A percentile compares a stretch with the other conserved stretches of the same genome.
These are phyloP conservation scores for Hydroisotoma schaefferi DNA, from an alignment of 2,888 invertebrate genomes.

Conservation along the genomic window DNA sequence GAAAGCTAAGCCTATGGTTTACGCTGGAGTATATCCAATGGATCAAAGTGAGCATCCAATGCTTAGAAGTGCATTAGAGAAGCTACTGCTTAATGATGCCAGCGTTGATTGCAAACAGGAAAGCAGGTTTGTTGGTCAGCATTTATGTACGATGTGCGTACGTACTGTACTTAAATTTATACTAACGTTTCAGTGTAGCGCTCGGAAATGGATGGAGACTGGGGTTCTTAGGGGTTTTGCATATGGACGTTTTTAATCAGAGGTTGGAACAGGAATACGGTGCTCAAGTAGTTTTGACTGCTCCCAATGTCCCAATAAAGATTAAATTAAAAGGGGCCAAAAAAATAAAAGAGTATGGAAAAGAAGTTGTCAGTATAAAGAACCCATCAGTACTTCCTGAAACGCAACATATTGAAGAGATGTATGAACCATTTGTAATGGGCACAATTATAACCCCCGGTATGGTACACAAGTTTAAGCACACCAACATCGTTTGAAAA, in stretches of 20 bases:
- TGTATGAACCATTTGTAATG: constrained; percentile 79
- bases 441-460: constrained; percentile 86
- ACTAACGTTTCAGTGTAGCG: constrained; percentile 64
- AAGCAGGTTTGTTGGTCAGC: constrained; percentile 75
- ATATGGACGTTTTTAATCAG: constrained; percentile 85
- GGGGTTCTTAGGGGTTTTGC: constrained; percentile 80
- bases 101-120: constrained; percentile 79
- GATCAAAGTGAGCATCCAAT: constrained; percentile 78
- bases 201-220: constrained; percentile 84
- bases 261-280: constrained; percentile 78
- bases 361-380: constrained; percentile 63
- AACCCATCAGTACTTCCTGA: constrained; percentile 75
- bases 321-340: constrained; percentile 71
- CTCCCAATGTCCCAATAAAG: constrained; percentile 78
- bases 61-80: constrained; percentile 78
- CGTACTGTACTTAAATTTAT: not conserved
- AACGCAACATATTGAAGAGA: constrained; percentile 64
- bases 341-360: constrained; percentile 63
- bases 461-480: too few species aligned
- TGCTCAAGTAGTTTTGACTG: constrained; percentile 75
- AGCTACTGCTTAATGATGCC: constrained; percentile 88
- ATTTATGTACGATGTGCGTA: constrained; percentile 2
- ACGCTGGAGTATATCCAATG: constrained; percentile 83
- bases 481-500: too few species aligned
- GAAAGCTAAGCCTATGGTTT: constrained; percentile 74